Base-by-base conservation (phyloP, 1,140 invertebrate species). In the Hirudo medicinalis region DNA sequence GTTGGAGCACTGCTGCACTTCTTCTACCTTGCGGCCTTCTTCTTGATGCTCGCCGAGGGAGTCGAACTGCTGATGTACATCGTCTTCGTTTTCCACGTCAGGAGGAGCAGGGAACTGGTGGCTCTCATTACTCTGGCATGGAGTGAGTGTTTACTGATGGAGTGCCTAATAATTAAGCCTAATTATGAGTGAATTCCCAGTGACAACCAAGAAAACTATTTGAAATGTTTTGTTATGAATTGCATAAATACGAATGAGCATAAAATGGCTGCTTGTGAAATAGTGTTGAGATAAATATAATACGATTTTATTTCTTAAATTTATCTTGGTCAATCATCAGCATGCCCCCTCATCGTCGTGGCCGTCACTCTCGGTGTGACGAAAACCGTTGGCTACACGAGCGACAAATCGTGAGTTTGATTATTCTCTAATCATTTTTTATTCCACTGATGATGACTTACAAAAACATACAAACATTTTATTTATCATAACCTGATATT, bases 11-110 rank as follows among this genome's bases (percentile, higher is more conserved):
- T 74, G 32, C 53, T 75, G 69, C 75, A 75, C 53, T 75, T 73
- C 54, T 75, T 75, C 53, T 75, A 60, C 54, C 70, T 75, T 69
- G 75, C 66, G 0, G 75, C 72, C 3, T 75, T 75, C 70, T 75
- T 73, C 49, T 43, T 74, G 55, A 75, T 75, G 75, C 60, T 75
- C 22, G 71, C 69, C n/a, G 73, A 75, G 49, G 75, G 67, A 0
- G 40, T 75, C 13, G 55, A 74, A 29, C 53, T 75, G 19, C 25
- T 74, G 8, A 13, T 74, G 43, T 71, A 63, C 13, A 72, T 72
- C 54, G 66, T 75, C 25, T 69, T 68, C 40, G 75, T 75, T 20
- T 75, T 74, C 69, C 70, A 74, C 29, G 70, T 71, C 22, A 54
- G 70, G 6, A 19, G 70, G 20, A 32, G 1, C 57, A 66, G 70